Percentiles rank a stretch among this genome's conserved stretches.
Conservation (phyloP, 2,113 vertebrate species). For the Aviceda subcristata region DNA sequence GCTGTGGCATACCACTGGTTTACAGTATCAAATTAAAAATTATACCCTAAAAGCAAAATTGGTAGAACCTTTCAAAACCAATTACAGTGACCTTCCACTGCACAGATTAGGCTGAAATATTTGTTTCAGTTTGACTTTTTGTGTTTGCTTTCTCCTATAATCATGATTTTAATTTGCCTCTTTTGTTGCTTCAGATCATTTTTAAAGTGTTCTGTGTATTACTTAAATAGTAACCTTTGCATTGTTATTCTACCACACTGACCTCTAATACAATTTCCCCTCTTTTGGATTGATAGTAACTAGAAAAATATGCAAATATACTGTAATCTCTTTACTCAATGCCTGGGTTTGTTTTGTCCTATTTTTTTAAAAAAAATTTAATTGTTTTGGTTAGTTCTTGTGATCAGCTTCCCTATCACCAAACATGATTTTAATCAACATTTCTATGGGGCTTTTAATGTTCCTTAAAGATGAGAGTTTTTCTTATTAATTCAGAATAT, state of each 20-base stretch:
- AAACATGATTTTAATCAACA: neutral
- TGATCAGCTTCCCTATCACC: neutral
- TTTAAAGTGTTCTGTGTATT: neutral
- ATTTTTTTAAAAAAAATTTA: neutral
- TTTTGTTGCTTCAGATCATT: slow-evolving; percentile 5
- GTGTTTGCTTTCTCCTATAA: neutral
- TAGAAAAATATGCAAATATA: slow-evolving; percentile 27
- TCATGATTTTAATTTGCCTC: slow-evolving; percentile 23
- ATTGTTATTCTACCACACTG: slow-evolving; percentile 8
- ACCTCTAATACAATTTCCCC: neutral
- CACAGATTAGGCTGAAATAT: neutral
- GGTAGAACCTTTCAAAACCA: neutral
- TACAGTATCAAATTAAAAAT: neutral
- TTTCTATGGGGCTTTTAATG: neutral
- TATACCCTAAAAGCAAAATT: neutral
- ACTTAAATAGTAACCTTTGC: neutral
- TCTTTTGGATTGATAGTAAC: neutral
- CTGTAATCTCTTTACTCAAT: neutral
- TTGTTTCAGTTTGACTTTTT: neutral
- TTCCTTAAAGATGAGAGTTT: neutral
- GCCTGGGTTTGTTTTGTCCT: neutral
- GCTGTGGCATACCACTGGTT: neutral
- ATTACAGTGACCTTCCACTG: neutral
- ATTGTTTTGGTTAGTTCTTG: neutral
- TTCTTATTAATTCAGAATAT: neutral